Evolutionary conservation across 1,140 invertebrate species (phyloP).

Genomic region (Polyergus mexicanus): DNA sequence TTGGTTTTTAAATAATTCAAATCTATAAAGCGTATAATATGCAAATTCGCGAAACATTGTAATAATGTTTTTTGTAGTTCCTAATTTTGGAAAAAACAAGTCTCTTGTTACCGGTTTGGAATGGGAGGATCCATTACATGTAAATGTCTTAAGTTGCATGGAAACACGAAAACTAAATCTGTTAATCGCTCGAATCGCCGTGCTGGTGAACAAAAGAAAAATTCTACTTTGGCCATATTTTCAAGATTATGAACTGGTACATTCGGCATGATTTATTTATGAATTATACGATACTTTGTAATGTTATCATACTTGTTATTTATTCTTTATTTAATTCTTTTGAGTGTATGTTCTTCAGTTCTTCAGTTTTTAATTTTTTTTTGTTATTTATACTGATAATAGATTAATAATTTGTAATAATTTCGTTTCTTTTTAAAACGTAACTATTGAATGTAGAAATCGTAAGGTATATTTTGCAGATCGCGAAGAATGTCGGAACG

Average conservation of each 20-base stretch:
- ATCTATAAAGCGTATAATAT: neutral
- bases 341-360: neutral
- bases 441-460: too few relatives aligned
- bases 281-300: neutral
- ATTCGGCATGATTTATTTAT: slow-evolving; percentile 12
- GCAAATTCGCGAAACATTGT: neutral
- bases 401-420: neutral
- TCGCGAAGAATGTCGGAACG: slow-evolving; percentile 90
- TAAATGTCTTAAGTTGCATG: slow-evolving; percentile 88
- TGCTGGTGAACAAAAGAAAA: slow-evolving; percentile 86
- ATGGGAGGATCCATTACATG: slow-evolving; percentile 88
- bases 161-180: slow-evolving; percentile 89
- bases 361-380: neutral
- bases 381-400: neutral
- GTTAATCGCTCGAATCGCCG: slow-evolving; percentile 90
- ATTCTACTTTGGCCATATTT: slow-evolving; percentile 90
- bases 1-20: neutral
- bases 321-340: neutral
- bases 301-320: neutral
- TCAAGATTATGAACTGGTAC: slow-evolving; percentile 91
- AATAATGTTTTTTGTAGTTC: slow-evolving; percentile 78
- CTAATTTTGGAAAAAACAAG: slow-evolving; percentile 85
- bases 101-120: slow-evolving; percentile 87
- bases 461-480: slow-evolving; percentile 81
- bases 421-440: neutral